Percentiles rank a stretch among this genome's conserved stretches.
These are phyloP conservation scores for Asbolus verrucosus DNA, from an alignment of 1,140 invertebrate species.

Conservation along the genomic window DNA sequence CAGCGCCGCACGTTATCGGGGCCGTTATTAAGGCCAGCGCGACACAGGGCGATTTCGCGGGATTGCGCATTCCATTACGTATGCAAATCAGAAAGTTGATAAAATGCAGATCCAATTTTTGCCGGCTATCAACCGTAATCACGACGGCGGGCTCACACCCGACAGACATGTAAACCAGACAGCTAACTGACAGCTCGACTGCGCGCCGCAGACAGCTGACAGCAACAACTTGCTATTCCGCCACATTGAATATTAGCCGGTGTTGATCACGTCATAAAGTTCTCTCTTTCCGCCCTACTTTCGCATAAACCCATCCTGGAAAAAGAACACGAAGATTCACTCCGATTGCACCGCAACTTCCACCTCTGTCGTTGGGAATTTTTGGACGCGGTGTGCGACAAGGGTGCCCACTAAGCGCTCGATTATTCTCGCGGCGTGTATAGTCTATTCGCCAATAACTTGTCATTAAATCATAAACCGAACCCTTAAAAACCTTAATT, in stretches of 20 bases:
- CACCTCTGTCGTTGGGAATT: too few species aligned
- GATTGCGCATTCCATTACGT: slow-evolving; percentile 55
- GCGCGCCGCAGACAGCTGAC: slow-evolving; percentile 59
- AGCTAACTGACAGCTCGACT: slow-evolving; percentile 60
- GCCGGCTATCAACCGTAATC: slow-evolving; percentile 58
- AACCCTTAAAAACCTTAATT: too few species aligned
- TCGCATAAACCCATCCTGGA: not conserved
- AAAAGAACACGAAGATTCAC: not conserved
- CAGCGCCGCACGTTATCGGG: slow-evolving; percentile 51
- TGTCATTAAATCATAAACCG: too few species aligned
- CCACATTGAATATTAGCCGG: slow-evolving; percentile 56
- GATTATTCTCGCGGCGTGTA: too few species aligned
- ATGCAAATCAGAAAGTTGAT: slow-evolving; percentile 58
- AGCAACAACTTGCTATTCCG: slow-evolving; percentile 58
- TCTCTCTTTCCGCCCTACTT: slow-evolving; percentile 33
- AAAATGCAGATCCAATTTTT: slow-evolving; percentile 62
- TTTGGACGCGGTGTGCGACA: too few species aligned
- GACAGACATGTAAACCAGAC: slow-evolving; percentile 61
- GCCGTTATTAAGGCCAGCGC: slow-evolving; percentile 48
- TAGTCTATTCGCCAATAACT: too few species aligned
- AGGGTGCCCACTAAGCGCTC: too few species aligned
- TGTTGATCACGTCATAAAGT: slow-evolving; percentile 57
- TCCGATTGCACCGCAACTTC: not conserved
- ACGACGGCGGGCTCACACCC: slow-evolving; percentile 55
- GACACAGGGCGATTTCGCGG: slow-evolving; percentile 52